Percentiles rank a stretch among this genome's conserved stretches.
phyloP scores from a whole-genome alignment of 2,888 invertebrate genomes.

The Smittia aterrima region DNA sequence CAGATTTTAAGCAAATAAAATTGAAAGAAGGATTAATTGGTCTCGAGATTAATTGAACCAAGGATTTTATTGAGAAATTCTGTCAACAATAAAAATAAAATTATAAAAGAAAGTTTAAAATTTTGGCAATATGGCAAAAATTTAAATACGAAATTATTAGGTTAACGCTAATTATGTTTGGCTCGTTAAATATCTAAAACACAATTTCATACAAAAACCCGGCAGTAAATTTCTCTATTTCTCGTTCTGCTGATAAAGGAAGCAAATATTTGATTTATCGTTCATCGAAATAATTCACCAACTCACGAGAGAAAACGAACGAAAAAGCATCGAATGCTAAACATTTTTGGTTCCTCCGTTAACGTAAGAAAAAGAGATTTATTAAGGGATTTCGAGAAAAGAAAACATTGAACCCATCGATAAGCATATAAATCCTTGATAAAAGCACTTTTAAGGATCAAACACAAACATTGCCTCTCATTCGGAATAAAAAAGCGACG shows the following conservation, averaged over 20 bases:
- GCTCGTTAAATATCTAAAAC: too few species aligned
- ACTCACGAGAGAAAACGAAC: not conserved
- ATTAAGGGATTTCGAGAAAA: not conserved
- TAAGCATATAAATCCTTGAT: not conserved
- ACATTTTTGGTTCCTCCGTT: not conserved
- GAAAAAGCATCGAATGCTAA: not conserved
- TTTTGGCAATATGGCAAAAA: too few species aligned
- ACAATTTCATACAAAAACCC: too few species aligned
- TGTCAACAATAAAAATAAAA: too few species aligned
- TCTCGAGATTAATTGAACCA: too few species aligned
- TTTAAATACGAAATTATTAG: too few species aligned
- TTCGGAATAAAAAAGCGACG: not conserved
- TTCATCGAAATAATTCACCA: not conserved
- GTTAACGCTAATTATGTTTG: too few species aligned
- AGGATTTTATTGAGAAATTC: too few species aligned
- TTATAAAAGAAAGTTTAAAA: too few species aligned
- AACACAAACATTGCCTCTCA: not conserved
- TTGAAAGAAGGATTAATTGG: too few species aligned
- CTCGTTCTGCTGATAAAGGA: not conserved
- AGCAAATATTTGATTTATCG: not conserved
- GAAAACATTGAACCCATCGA: slow-evolving; percentile 8
- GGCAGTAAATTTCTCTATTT: not conserved
- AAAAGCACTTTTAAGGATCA: not conserved
- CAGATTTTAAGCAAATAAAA: too few species aligned
- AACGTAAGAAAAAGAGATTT: not conserved